Conservation (phyloP, 2,888 invertebrate species). For the Xestia sexstrigata region DNA sequence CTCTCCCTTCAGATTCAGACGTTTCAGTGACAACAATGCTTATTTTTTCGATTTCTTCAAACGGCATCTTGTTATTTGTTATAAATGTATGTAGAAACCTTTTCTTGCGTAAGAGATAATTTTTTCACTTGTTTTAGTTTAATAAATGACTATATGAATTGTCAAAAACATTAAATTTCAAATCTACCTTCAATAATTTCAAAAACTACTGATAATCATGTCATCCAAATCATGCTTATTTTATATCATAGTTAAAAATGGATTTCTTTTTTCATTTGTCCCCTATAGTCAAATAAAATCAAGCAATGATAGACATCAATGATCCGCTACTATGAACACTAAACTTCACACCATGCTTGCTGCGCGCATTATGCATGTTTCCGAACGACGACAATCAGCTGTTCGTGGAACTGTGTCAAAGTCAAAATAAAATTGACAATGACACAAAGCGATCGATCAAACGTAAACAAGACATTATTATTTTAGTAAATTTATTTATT, state of each 20-base stretch:
- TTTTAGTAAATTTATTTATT: slow-evolving; percentile 39
- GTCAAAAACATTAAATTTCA: background rate
- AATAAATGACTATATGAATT: too few species aligned
- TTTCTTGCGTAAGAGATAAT: background rate
- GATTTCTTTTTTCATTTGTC: slow-evolving; percentile 1
- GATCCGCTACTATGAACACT: background rate
- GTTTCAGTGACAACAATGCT: slow-evolving; percentile 66
- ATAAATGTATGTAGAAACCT: slow-evolving; percentile 25
- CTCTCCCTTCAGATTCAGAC: slow-evolving; percentile 67
- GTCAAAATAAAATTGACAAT: slow-evolving; percentile 29
- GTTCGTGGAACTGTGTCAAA: slow-evolving; percentile 8
- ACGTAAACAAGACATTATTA: slow-evolving; percentile 57
- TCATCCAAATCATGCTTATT: background rate
- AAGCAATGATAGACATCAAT: background rate
- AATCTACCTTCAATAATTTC: slow-evolving; percentile 21
- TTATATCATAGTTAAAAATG: background rate
- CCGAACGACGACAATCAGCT: slow-evolving; percentile 43
- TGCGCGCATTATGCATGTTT: slow-evolving; percentile 7
- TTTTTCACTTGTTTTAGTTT: slow-evolving; percentile 4
- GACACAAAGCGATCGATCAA: slow-evolving; percentile 57
- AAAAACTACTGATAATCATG: background rate
- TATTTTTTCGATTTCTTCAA: slow-evolving; percentile 60
- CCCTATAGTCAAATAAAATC: background rate
- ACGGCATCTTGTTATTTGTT: slow-evolving; percentile 65
- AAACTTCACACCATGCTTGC: background rate